phyloP scores from a whole-genome alignment of 1,140 invertebrate genomes.

The Melipona quadrifasciata region DNA sequence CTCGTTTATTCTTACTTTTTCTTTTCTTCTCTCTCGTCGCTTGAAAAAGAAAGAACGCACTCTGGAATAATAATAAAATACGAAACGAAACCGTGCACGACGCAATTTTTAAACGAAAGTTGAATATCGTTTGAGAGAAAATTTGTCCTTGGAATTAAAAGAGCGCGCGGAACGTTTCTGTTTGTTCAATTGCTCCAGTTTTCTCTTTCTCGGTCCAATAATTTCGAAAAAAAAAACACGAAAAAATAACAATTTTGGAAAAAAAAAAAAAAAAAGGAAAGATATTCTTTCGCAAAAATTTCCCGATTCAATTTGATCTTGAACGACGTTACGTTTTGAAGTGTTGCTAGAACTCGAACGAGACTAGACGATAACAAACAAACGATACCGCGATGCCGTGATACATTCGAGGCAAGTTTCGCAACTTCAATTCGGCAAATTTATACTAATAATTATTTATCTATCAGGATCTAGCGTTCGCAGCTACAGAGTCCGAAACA shows the following conservation, averaged over 20 bases:
- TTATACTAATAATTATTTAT: conserved; percentile 8
- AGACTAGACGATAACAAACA: not conserved
- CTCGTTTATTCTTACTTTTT: not conserved
- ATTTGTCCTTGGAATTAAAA: not conserved
- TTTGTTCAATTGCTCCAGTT: not conserved
- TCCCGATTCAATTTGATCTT: not conserved
- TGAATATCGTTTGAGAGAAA: not conserved
- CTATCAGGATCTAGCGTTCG: not conserved
- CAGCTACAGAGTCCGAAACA: conserved; percentile 3
- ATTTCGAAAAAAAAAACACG: not conserved
- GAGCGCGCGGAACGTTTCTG: not conserved
- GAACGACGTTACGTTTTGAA: not conserved
- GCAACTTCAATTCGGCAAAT: not conserved
- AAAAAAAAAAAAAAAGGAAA: too few relatives aligned
- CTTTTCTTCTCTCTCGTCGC: not conserved
- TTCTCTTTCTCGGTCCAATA: not conserved
- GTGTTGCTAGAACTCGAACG: not conserved
- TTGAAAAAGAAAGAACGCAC: not conserved
- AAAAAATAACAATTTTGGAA: not conserved
- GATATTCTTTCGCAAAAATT: not conserved
- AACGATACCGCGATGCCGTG: not conserved
- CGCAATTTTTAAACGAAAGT: not conserved
- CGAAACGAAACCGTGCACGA: not conserved
- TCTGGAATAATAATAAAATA: not conserved
- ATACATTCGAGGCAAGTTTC: not conserved